Evolutionary conservation across 2,113 vertebrate species (phyloP), one percentile per base, ranked within the genome.

Genomic region (Probosciger aterrimus): DNA sequence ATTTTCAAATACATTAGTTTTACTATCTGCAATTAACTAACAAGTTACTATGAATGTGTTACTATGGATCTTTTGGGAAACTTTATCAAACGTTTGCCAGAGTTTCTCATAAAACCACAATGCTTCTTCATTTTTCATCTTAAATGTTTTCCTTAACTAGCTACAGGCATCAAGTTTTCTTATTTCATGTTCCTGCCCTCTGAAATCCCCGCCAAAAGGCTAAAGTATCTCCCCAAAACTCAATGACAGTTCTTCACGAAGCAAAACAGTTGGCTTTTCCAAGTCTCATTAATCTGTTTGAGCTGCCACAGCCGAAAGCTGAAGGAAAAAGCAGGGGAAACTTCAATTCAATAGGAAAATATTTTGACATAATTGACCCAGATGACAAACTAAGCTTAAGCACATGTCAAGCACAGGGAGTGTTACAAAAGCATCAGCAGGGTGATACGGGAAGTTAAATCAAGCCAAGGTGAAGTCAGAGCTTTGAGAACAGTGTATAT

Each of bases 291-390:
- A 98, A 98, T 98, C 97, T 97, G 96, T 18, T 95, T 96, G 95
- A 97, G 75, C 92, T 91, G 94, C 44, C 90, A 91, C 62, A 96
- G 96, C 93, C 91, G 92, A 97, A 87, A 95, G 62, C 74, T 90
- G 95, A 92, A 93, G 73, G 94, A 82, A 88, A 95, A 94, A 73
- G 94, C 90, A 95, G 63, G 96, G 95, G 96, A 98, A 98, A 96
- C 92, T 90, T 96, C 93, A 94, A 75, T 19, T 96, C 93, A 94
- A 75, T 19, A 97, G 97, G 95, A 96, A 96, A 98, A 94, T 97
- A 98, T 93, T 97, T 97, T 94, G 96, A 97, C 95, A 92, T 98
- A 98, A 98, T 94, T 98, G 98, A 98, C 97, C 97, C 98, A 97
- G 95, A 98, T 90, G 97, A 98, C 98, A 98, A 98, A 98, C 97